These are phyloP conservation scores for Rambutsinella grinnellia DNA, from an alignment of 2,888 invertebrate species.

Conservation along the genomic window DNA sequence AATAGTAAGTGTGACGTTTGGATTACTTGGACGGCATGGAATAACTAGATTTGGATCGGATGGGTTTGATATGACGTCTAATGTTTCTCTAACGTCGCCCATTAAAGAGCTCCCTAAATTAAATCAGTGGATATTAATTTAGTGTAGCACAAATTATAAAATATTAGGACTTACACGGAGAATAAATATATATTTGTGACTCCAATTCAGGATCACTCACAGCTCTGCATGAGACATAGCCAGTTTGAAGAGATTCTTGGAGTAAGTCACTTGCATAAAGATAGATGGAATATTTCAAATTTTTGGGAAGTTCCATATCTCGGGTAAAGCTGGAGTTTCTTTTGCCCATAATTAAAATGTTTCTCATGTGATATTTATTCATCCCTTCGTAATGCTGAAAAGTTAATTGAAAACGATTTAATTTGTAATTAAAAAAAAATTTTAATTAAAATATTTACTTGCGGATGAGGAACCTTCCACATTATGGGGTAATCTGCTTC, in stretches of 20 bases:
- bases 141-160: neutral
- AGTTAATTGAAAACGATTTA: no score
- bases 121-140: neutral
- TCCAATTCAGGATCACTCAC: neutral
- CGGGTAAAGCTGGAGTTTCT: no score
- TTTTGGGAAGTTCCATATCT: no score
- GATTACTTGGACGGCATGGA: conserved; percentile 8
- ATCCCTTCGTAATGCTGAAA: no score
- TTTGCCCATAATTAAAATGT: no score
- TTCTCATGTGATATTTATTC: no score
- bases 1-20: neutral
- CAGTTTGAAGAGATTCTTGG: neutral
- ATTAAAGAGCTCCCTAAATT: neutral
- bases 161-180: conserved; percentile 5
- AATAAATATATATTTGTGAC: conserved; percentile 17
- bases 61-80: neutral
- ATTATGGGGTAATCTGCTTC: conserved; percentile 5
- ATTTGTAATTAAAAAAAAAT: no score
- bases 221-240: neutral
- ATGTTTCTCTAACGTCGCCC: neutral
- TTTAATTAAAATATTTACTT: neutral
- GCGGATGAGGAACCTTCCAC: conserved; percentile 2
- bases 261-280: no score
- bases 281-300: no score
- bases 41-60: neutral